These are phyloP conservation scores for Rhinoptilus africanus DNA, from an alignment of 2,113 vertebrate genomes.

Conservation along the genomic window DNA sequence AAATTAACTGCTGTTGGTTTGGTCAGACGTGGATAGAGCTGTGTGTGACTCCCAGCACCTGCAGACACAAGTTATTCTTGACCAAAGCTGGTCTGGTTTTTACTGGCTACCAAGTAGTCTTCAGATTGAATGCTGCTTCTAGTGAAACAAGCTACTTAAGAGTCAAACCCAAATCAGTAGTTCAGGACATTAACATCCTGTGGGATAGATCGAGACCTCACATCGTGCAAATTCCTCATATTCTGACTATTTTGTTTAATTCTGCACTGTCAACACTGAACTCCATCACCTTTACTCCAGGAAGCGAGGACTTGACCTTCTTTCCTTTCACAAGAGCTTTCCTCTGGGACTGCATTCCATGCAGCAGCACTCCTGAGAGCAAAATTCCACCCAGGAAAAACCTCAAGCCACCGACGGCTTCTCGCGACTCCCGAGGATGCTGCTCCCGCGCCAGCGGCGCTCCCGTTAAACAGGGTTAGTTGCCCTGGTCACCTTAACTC, in stretches of 20 bases:
- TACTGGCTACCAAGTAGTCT: not conserved
- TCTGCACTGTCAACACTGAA: not conserved
- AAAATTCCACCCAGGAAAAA: not conserved
- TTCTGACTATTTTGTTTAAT: not conserved
- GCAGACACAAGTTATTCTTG: no score
- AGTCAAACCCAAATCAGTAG: no score
- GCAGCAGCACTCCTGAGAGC: rapidly evolving
- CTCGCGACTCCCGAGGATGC: not conserved
- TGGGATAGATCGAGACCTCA: not conserved
- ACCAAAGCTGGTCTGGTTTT: not conserved
- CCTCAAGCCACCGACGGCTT: rapidly evolving
- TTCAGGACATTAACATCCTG: not conserved
- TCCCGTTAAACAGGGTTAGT: rapidly evolving
- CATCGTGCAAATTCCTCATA: rapidly evolving
- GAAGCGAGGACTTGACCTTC: not conserved
- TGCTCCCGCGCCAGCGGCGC: not conserved
- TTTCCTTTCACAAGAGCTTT: not conserved
- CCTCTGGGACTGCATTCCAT: rapidly evolving
- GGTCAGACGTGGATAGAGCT: not conserved
- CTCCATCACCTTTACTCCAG: no score
- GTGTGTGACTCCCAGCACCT: rapidly evolving
- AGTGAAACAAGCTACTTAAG: not conserved
- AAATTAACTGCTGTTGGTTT: rapidly evolving
- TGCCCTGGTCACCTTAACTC: rapidly evolving
- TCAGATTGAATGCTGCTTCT: not conserved